Base-by-base conservation (phyloP, 1,140 invertebrate genomes). In the Sipha flava region DNA sequence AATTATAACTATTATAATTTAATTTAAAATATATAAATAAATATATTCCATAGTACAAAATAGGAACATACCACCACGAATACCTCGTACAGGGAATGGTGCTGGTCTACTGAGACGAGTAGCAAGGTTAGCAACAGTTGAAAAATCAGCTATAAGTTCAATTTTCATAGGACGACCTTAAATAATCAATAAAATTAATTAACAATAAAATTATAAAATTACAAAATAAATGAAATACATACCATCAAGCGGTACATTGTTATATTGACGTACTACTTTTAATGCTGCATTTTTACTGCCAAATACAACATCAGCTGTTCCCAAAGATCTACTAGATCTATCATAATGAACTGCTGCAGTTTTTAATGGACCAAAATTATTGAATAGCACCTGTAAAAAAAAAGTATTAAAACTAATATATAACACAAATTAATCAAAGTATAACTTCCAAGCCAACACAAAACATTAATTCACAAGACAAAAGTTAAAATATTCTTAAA, bases 341-440 rank as follows among this genome's bases (percentile, higher is more conserved):
- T 99, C 97, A 87, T 98, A 99, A 86, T 99, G 97, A 79, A 99
- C 95, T 80, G 95, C 92, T 40, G 96, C 96, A 86, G 93, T 96
- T 86, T 93, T 95, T 81, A 99, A 87, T 73, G 91, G 92, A 75
- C 97, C 97, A 89, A 98, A 98, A 87, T 99, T 97, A 81, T 93
- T 92, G 88, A 99, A 99, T 73, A 99, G 88, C 88, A 98, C 96
- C 91, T 93, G 83, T 47, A 87, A 84, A 84, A 49, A 68, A 16
- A n/a, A n/a, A n/a, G 0, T 14, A 37, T 23, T 72, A 43, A 40
- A 80, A 54, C 26, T 18, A 2, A 37, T 23, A 4, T 40, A 21
- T 66, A 23, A 43, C 18, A n/a, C 6, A 66, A 16, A 16, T 18
- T 6, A 66, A n/a, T 64, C 10, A 26, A 66, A 21, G 16, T 52